Conservation (phyloP, 2,113 vertebrate genomes). For the Apaloderma vittatum region DNA sequence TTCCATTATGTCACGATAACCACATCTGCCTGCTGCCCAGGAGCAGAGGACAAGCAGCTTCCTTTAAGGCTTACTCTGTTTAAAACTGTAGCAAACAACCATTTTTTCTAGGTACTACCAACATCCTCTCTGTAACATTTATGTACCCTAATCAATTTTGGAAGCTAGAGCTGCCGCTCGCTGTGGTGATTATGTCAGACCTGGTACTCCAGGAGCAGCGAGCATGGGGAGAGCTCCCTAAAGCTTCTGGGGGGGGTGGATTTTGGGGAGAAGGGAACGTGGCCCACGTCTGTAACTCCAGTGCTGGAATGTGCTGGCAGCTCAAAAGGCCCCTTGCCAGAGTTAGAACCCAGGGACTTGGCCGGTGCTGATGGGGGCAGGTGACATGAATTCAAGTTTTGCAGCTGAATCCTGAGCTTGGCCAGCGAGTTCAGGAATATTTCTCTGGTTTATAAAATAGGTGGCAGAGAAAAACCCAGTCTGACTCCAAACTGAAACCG, state of each 20-base stretch:
- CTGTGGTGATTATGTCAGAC: background rate
- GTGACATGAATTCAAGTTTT: background rate
- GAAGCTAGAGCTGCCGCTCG: background rate
- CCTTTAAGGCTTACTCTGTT: background rate
- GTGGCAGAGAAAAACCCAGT: background rate
- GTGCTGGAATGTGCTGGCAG: background rate
- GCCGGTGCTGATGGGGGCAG: background rate
- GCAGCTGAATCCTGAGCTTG: background rate
- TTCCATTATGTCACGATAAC: background rate
- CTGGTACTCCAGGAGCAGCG: background rate
- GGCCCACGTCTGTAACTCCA: background rate
- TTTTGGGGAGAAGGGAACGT: background rate
- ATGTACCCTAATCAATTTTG: background rate
- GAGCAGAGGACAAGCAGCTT: background rate
- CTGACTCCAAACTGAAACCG: background rate
- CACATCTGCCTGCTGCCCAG: background rate
- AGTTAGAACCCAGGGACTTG: fast-evolving
- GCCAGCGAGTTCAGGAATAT: background rate
- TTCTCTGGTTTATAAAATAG: background rate
- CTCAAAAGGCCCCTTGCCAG: background rate
- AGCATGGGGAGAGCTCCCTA: fast-evolving
- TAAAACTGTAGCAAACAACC: background rate
- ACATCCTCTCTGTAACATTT: background rate
- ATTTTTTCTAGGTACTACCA: background rate
- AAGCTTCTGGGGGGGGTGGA: background rate